Evolutionary conservation across 2,797 vertebrate genomes (phyloP), one percentile per base, ranked within the genome.

Genomic region (Ambastaia sidthimunki): DNA sequence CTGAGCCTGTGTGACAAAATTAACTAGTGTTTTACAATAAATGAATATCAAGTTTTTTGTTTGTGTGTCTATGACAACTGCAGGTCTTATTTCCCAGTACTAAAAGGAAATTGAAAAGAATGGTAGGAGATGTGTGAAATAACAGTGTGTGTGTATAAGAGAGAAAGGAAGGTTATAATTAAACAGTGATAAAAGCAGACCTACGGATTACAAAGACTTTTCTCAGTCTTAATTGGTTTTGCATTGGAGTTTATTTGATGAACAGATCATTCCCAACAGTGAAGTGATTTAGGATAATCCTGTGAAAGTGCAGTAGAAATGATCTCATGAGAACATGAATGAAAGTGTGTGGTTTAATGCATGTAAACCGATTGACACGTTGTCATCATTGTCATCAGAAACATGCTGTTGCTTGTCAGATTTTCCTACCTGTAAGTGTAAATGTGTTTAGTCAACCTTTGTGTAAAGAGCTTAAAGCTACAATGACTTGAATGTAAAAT

Each of bases 361-460:
- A 73, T 57, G 48, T 54, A 63, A 80, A 77, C n/a, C n/a, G n/a
- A 31, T 4, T 37, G 48, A 21, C 50, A 23, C n/a, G n/a, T n/a
- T 28, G 28, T 28, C 34, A 37, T 18, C 13, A 28, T 28, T 28
- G 28, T 48, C 21, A n/a, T 15, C n/a, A 19, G 50, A 16, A 54
- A 60, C 69, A 15, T 69, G 76, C 18, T 3, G 21, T 57, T 19
- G 37, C 82, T 44, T 79, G 78, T 59, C 67, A 63, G 41, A 23
- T 72, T 28, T 62, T 13, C 23, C 15, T 62, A 15, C 16, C 23
- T 7, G 23, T 31, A 4, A 62, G 72, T 0, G 2, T 6, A 13
- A 47, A 63, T 31, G 41, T 74, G 16, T 13, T 28, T 19, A 16
- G 25, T 18, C 25, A 62, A 48, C 18, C 41, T 44, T 2, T n/a